Percentiles rank a stretch among this genome's conserved stretches.
These are phyloP conservation scores for Trogon melanurus DNA, from an alignment of 2,113 vertebrate species.

Conservation along the genomic window DNA sequence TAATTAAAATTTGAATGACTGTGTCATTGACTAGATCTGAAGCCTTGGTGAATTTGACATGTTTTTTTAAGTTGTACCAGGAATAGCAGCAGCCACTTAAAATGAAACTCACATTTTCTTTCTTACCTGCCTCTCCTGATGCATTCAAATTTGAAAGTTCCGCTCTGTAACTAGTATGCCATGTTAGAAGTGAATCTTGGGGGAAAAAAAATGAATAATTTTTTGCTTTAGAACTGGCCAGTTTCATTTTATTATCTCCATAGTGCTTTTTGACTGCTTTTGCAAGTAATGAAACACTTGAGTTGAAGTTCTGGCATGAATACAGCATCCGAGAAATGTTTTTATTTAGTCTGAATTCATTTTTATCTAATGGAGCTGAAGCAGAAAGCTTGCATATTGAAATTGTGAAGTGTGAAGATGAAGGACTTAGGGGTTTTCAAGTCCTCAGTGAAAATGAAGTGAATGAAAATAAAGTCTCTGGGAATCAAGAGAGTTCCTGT, in stretches of 20 bases:
- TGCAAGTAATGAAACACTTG: not conserved
- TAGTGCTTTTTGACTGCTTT: not conserved
- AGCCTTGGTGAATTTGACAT: not conserved
- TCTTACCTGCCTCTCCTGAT: not conserved
- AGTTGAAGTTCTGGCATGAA: not conserved
- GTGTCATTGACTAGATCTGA: not conserved
- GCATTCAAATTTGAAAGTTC: not conserved
- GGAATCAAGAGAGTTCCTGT: not conserved
- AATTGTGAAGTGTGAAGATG: not conserved
- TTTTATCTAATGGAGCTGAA: slow-evolving; percentile 26
- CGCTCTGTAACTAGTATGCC: not conserved
- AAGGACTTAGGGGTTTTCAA: not conserved
- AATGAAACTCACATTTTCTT: not conserved
- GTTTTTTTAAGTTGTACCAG: not conserved
- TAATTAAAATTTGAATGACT: not conserved
- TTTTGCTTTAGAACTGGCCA: not conserved
- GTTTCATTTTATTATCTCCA: not conserved
- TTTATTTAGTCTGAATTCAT: slow-evolving; percentile 24
- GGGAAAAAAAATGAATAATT: rapidly evolving
- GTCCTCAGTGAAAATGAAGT: not conserved
- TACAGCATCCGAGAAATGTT: not conserved
- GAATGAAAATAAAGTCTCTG: not conserved
- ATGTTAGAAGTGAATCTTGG: not conserved
- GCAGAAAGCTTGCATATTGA: slow-evolving; percentile 14
- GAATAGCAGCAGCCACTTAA: not conserved